Percentiles rank a stretch among this genome's conserved stretches.
phyloP scores from a whole-genome alignment of 1,140 invertebrate genomes.

The Pseudomyrmex concolor region DNA sequence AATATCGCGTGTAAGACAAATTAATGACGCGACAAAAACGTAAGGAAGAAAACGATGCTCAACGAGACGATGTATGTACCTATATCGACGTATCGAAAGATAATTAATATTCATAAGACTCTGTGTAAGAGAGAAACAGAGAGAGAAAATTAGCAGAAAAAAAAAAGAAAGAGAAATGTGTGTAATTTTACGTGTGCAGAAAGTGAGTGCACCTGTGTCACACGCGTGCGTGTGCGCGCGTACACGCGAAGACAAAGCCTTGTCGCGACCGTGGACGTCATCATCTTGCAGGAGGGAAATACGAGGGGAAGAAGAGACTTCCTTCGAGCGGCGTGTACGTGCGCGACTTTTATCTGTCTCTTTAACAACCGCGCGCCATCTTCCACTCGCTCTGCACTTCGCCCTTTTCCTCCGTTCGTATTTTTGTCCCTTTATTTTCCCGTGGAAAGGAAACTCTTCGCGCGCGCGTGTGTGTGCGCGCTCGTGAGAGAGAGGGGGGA shows the following conservation, averaged over 20 bases:
- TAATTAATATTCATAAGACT: constrained; percentile 71
- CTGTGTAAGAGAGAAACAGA: constrained; percentile 40
- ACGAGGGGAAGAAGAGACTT: constrained; percentile 22
- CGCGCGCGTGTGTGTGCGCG: too few relatives aligned
- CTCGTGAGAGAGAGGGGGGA: too few relatives aligned
- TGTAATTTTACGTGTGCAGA: not conserved
- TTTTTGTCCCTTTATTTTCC: not conserved
- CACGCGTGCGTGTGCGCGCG: constrained; percentile 35
- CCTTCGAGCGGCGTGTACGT: constrained; percentile 40
- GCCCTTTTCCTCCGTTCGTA: not conserved
- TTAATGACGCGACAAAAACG: not conserved
- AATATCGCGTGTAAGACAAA: not conserved
- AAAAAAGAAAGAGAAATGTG: constrained; percentile 17
- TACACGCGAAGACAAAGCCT: constrained; percentile 52
- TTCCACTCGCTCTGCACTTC: constrained; percentile 8
- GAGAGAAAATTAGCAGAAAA: constrained; percentile 5
- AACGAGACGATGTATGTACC: constrained; percentile 58
- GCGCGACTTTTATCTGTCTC: constrained; percentile 48
- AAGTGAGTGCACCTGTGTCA: constrained; percentile 61
- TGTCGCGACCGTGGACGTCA: constrained; percentile 27
- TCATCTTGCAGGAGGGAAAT: constrained; percentile 3
- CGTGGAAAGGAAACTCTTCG: not conserved
- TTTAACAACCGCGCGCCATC: not conserved
- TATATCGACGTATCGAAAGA: constrained; percentile 60
- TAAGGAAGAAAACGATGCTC: not conserved